These are phyloP conservation scores for Threskiornis aethiopicus DNA, from an alignment of 2,797 vertebrate genomes.

Conservation along the genomic window DNA sequence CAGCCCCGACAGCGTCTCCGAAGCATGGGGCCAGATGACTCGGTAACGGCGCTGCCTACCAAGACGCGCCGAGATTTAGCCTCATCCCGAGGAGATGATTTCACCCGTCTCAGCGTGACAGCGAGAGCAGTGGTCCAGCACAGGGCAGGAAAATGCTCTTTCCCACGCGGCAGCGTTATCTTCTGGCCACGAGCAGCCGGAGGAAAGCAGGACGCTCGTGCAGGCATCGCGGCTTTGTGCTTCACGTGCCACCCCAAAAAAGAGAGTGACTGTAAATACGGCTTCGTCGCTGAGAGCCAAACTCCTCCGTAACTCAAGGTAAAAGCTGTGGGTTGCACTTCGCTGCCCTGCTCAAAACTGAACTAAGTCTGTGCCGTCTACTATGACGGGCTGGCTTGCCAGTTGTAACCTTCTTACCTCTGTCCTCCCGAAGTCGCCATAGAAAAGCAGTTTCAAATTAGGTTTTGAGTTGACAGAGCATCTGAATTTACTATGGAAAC, in stretches of 20 bases:
- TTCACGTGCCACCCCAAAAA: background rate
- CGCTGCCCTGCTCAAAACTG: background rate
- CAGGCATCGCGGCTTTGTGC: background rate
- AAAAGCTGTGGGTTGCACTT: background rate
- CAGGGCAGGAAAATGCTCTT: background rate
- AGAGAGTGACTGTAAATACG: background rate
- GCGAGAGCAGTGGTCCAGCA: background rate
- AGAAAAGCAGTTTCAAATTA: background rate
- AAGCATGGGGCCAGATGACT: background rate
- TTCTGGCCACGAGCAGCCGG: background rate
- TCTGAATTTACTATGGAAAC: background rate
- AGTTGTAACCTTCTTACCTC: background rate
- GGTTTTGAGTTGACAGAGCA: background rate
- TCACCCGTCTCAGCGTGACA: background rate
- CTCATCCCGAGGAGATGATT: background rate
- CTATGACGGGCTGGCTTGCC: background rate
- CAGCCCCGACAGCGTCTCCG: fast-evolving
- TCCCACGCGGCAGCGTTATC: background rate
- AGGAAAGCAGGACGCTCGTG: background rate
- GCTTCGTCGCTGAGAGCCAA: background rate
- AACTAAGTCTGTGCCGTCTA: background rate
- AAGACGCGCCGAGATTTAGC: fast-evolving
- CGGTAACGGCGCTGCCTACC: fast-evolving
- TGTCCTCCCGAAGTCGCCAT: background rate
- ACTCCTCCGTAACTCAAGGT: background rate